Base-by-base conservation (phyloP, 2,797 vertebrate genomes). In the Bufotes viridis region DNA sequence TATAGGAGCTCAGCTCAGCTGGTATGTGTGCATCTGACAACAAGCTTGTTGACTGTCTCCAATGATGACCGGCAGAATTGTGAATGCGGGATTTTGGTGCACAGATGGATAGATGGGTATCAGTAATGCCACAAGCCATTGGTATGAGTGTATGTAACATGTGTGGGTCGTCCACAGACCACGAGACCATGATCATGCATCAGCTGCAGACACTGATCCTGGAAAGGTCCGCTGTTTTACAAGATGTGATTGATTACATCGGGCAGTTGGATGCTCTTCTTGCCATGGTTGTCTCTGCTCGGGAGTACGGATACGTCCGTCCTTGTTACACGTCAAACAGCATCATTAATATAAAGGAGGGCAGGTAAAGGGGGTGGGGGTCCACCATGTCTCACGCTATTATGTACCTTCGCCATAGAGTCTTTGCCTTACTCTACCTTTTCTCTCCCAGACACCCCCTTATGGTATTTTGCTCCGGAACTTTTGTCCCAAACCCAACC, bases 241-340 rank as follows among this genome's bases (percentile, higher is more conserved):
- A 95, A 91, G 96, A 94, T 42, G 96, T 98, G 78, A 91, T 97
- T 90, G 96, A 98, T 86, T 96, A 97, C 7, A 95, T 94, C 29
- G 97, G 98, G 14, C 96, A 98, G 84, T 93, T 99, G 82, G 98
- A 99, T 57, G 98, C 97, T 91, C 94, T 99, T 7, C 96, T 99
- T 83, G 96, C 98, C 29, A 91, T 99, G 92, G 96, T 97, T 90
- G 94, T 92, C 2, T 96, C 94, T 80, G 98, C 98, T 42, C 96
- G 96, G 87, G 98, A 99, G 90, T 97, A 98, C 0, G 91, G 94
- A 93, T 99, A 98, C 84, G 96, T 95, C 81, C 94, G 97, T 12
- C 98, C 98, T 2, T 92, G 69, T 70, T 95, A 98, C 15, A 93
- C 95, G 86, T 91, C 90, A 57, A 92, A 91, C 63, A 94, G 94